phyloP scores from a whole-genome alignment of 1,140 invertebrate species.

The Prorops nasuta region DNA sequence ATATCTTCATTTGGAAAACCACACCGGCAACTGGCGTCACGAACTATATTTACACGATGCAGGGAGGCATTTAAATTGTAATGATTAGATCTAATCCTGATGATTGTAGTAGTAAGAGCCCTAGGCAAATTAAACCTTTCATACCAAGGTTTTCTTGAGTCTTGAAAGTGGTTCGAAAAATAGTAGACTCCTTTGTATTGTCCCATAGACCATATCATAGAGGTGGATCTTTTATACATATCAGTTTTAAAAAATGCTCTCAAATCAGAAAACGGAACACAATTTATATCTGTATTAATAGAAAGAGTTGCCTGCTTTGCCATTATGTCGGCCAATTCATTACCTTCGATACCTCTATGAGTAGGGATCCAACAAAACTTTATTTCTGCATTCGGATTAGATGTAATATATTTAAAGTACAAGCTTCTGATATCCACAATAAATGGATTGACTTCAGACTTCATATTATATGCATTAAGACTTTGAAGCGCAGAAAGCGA shows the following conservation, averaged over 20 bases:
- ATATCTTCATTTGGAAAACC: too few species aligned
- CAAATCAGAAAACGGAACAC: not conserved
- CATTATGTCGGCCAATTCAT: not conserved
- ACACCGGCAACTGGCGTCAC: too few species aligned
- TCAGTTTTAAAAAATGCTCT: not conserved
- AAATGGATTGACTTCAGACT: not conserved
- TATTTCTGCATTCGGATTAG: not conserved
- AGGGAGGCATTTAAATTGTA: not conserved
- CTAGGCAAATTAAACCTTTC: not conserved
- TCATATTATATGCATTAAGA: not conserved
- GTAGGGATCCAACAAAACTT: constrained; percentile 1
- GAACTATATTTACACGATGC: too few species aligned
- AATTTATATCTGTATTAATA: not conserved
- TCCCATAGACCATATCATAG: not conserved
- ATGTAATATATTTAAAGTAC: not conserved
- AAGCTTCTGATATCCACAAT: not conserved
- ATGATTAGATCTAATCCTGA: not conserved
- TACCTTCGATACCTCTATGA: not conserved
- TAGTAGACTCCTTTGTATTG: not conserved
- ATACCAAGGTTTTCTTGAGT: not conserved
- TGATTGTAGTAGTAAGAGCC: not conserved
- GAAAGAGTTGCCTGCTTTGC: not conserved
- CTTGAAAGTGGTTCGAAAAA: not conserved
- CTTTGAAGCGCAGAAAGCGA: not conserved
- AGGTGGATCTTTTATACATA: not conserved